phyloP scores from a whole-genome alignment of 2,113 vertebrate genomes.

The Grammomys dolichurus region DNA sequence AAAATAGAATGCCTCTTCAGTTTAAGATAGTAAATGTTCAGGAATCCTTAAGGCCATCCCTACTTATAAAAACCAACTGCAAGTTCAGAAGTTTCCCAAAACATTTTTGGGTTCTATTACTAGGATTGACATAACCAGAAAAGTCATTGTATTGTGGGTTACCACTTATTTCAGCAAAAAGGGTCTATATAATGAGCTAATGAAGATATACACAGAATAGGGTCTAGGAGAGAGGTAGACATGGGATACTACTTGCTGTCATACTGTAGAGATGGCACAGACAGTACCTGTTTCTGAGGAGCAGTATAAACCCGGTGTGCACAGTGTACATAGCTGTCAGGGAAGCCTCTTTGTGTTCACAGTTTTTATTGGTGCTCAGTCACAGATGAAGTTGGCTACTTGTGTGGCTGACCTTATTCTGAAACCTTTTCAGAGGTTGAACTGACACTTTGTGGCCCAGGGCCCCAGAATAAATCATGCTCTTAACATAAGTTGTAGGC shows the following conservation, averaged over 20 bases:
- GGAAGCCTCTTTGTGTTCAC: not conserved
- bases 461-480: not conserved
- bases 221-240: not conserved
- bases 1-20: not conserved
- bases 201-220: not conserved
- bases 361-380: not conserved
- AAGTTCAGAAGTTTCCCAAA: not conserved
- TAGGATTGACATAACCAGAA: not conserved
- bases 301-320: not conserved
- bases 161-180: not conserved
- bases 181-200: not conserved
- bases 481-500: not conserved
- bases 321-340: not conserved
- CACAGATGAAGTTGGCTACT: too few relatives aligned
- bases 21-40: not conserved
- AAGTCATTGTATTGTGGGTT: not conserved
- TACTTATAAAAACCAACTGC: not conserved
- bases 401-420: not conserved
- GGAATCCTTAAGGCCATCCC: too few relatives aligned
- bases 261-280: not conserved
- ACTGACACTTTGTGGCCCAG: not conserved
- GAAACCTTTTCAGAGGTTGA: not conserved
- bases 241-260: too few relatives aligned
- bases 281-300: not conserved
- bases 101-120: not conserved